Evolutionary conservation across 2,113 vertebrate genomes (phyloP).

Genomic region (Hydrochoerus hydrochaeris): DNA sequence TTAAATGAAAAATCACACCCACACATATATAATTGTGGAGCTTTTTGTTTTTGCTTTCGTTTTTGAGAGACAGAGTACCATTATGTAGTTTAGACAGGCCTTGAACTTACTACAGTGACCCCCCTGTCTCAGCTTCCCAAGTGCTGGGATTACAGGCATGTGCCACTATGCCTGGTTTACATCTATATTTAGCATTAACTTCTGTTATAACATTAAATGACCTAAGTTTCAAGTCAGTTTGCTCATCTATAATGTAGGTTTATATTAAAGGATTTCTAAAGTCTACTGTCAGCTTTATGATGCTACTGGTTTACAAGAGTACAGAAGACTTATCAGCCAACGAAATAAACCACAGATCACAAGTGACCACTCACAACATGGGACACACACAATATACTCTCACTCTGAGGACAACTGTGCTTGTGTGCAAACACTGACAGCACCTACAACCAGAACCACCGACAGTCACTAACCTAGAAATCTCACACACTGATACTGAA

Average conservation of each 20-base stretch:
- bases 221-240: constrained; percentile 3
- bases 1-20: constrained; percentile 30
- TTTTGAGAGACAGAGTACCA: background rate
- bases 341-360: background rate
- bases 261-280: constrained; percentile 31
- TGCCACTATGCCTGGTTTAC: background rate
- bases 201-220: background rate
- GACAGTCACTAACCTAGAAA: background rate
- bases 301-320: background rate
- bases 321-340: background rate
- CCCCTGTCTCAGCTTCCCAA: background rate
- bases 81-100: background rate
- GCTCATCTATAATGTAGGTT: background rate
- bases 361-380: background rate
- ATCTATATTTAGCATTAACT: constrained; percentile 20
- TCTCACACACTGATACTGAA: background rate
- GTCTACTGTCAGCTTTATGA: constrained; percentile 4
- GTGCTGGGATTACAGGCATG: background rate
- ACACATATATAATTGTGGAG: no score
- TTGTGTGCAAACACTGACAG: background rate
- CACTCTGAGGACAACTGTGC: background rate
- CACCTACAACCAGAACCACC: background rate
- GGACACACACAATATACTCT: background rate
- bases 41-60: background rate
- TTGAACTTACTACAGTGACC: background rate